These are phyloP conservation scores for Manacus vitellinus DNA, from an alignment of 2,113 vertebrate genomes.

Conservation along the genomic window DNA sequence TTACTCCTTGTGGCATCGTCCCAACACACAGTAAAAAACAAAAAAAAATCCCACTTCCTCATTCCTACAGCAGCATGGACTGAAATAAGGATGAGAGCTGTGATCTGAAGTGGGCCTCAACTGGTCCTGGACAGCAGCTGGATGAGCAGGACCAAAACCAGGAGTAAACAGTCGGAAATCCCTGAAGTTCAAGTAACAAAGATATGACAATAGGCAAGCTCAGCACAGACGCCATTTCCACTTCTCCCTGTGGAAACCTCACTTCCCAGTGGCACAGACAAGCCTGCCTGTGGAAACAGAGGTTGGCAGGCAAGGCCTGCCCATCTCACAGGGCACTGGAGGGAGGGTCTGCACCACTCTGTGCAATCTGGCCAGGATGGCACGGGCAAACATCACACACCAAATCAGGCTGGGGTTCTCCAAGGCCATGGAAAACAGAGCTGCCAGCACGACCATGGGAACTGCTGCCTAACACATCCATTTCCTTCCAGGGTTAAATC, in stretches of 20 bases:
- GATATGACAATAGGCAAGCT: background rate
- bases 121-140: background rate
- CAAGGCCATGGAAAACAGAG: background rate
- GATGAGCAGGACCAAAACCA: background rate
- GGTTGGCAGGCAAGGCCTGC: background rate
- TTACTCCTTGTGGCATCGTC: background rate
- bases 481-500: background rate
- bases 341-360: rapidly evolving
- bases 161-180: background rate
- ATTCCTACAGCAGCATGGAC: background rate
- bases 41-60: background rate
- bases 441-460: background rate
- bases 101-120: background rate
- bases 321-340: background rate
- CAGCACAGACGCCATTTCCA: background rate
- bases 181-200: background rate
- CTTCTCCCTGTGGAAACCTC: background rate
- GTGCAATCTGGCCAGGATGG: background rate
- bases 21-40: background rate
- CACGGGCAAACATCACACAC: background rate
- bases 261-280: background rate
- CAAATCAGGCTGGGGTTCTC: background rate
- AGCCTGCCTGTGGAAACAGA: background rate
- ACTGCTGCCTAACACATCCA: background rate
- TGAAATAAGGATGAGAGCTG: background rate